Evolutionary conservation across 2,888 invertebrate species (phyloP).

Genomic region (Lycaena phlaeas): DNA sequence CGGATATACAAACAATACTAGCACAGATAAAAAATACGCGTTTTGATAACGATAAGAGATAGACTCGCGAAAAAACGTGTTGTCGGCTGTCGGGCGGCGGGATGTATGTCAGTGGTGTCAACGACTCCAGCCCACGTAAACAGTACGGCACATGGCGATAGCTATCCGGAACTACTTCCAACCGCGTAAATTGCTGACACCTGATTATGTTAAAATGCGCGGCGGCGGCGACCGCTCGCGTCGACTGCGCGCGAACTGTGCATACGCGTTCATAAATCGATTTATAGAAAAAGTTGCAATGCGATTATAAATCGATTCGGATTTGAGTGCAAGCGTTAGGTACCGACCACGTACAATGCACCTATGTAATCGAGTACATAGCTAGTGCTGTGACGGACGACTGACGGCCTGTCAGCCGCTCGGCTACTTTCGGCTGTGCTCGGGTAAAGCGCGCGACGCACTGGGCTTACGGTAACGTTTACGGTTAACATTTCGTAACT

Average conservation of each 20-base stretch:
- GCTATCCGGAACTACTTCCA: slow-evolving; percentile 28
- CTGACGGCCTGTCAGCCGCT: slow-evolving; percentile 63
- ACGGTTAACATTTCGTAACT: not conserved
- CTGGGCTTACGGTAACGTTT: slow-evolving; percentile 8
- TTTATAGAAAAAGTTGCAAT: slow-evolving; percentile 25
- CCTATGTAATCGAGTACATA: slow-evolving; percentile 35
- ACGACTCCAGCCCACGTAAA: slow-evolving; percentile 62
- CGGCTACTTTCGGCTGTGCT: slow-evolving; percentile 40
- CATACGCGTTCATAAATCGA: slow-evolving; percentile 16
- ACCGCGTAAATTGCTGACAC: slow-evolving; percentile 24
- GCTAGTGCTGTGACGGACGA: slow-evolving; percentile 54
- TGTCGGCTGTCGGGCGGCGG: slow-evolving; percentile 51
- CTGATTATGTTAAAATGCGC: not conserved
- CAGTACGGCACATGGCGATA: slow-evolving; percentile 57
- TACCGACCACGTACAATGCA: slow-evolving; percentile 42
- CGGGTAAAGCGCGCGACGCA: slow-evolving; percentile 27
- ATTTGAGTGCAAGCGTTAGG: slow-evolving; percentile 46
- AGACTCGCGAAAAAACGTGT: slow-evolving; percentile 44
- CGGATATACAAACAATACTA: slow-evolving; percentile 12
- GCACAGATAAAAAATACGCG: slow-evolving; percentile 16
- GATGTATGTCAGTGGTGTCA: slow-evolving; percentile 72
- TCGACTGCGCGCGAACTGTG: slow-evolving; percentile 19
- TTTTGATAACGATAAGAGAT: slow-evolving; percentile 28
- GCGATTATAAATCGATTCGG: slow-evolving; percentile 23
- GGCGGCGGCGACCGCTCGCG: slow-evolving; percentile 2